A percentile compares a stretch with the other conserved stretches of the same genome.
phyloP scores from a whole-genome alignment of 2,113 vertebrate genomes.

The Hyaena hyaena region DNA sequence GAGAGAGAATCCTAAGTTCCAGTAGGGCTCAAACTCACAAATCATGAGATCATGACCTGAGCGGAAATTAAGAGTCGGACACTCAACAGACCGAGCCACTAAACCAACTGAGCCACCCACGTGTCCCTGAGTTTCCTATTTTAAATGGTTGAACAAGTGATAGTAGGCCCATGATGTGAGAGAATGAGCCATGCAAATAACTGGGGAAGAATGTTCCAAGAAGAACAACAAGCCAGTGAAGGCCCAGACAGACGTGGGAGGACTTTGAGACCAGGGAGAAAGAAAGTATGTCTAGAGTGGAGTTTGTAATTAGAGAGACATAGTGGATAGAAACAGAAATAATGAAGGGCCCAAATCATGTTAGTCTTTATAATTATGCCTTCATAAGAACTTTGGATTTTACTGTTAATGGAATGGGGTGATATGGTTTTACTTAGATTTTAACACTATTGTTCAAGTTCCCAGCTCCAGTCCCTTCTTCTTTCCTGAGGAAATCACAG shows the following conservation, averaged over 20 bases:
- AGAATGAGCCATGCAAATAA: neutral
- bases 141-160: neutral
- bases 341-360: fast-evolving
- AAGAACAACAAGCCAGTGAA: neutral
- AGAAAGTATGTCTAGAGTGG: neutral
- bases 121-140: neutral
- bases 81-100: no score
- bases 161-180: neutral
- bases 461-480: neutral
- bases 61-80: no score
- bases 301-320: neutral
- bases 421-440: neutral
- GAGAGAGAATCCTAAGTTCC: no score
- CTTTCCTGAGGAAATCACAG: neutral
- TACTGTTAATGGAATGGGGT: neutral
- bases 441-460: fast-evolving
- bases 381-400: neutral
- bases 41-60: no score
- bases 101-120: no score
- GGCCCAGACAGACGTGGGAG: neutral
- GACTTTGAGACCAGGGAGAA: neutral
- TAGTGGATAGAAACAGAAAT: neutral
- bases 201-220: neutral
- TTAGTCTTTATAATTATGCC: neutral
- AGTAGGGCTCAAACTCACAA: no score